Evolutionary conservation across 1,140 invertebrate species (phyloP), one percentile per base, ranked within the genome.

Genomic region (Anadara kagoshimensis): DNA sequence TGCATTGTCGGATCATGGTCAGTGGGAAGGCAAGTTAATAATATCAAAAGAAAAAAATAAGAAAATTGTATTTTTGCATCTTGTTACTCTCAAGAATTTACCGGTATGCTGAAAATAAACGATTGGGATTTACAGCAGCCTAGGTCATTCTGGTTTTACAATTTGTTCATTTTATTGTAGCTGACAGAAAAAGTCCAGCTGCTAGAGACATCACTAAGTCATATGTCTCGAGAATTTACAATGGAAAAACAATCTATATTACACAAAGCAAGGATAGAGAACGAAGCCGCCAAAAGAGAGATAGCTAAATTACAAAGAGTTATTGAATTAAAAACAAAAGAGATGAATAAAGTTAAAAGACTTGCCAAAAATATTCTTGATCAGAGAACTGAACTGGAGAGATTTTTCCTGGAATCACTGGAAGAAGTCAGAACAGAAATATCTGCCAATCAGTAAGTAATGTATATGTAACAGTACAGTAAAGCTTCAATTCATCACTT

Each of bases 311-410:
- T 89, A n/a, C 85, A 87, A 75, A 73, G 86, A 64, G 80, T 85
- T 1, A 82, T 90, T 61, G 89, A 89, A 65, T 67, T 89, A 29
- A 89, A 88, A 78, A 87, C 83, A 47, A 86, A 85, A 73, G 88
- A 89, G 73, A 88, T 89, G 87, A 87, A 84, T 67, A 86, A 88
- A 76, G 84, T 89, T 8, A 89, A 89, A 74, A 83, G 80, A 76
- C 75, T 90, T 49, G 88, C 89, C 7, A 86, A 85, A 75, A 89
- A 87, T 69, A 89, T 89, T 64, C 78, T 90, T 5, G 84, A 89
- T 66, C 85, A 89, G 72, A 78, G 89, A 56, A 89, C 86, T 67
- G 88, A 90, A 67, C 80, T 89, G 36, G 89, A 90, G 67, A 64
- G 83, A 69, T 90, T 90, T 67, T 90, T 90, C 77, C 67, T 89